A percentile compares a stretch with the other conserved stretches of the same genome.
Conservation (phyloP, 2,113 vertebrate genomes). For the Proteles cristata region DNA sequence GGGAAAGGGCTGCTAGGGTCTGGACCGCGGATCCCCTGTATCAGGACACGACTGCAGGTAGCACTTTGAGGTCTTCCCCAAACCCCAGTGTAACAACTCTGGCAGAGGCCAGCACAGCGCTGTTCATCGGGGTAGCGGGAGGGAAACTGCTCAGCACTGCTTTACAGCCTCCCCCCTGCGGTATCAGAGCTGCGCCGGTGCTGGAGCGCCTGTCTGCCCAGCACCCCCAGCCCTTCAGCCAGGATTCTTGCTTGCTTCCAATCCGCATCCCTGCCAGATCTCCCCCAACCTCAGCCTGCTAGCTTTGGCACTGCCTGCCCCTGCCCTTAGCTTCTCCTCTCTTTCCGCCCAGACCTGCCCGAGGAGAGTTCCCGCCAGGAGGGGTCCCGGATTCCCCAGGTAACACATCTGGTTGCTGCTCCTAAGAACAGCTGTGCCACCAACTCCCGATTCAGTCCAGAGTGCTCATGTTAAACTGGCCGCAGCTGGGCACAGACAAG, state of each 20-base stretch:
- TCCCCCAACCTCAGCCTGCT: conserved; percentile 55
- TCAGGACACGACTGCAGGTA: conserved; percentile 79
- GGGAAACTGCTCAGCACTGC: conserved; percentile 36
- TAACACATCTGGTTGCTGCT: conserved; percentile 78
- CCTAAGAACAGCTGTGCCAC: conserved; percentile 61
- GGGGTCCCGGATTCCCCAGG: conserved; percentile 77
- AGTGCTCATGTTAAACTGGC: background rate
- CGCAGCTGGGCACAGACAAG: background rate
- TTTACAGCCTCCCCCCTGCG: background rate
- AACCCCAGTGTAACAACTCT: background rate
- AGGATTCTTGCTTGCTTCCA: conserved; percentile 72
- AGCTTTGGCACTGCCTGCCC: conserved; percentile 69
- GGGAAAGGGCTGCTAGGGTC: conserved; percentile 76
- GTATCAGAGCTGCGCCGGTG: background rate
- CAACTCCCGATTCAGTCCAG: conserved; percentile 39
- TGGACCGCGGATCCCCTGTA: conserved; percentile 74
- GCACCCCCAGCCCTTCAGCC: background rate
- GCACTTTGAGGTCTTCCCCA: conserved; percentile 28
- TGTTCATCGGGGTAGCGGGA: conserved; percentile 25
- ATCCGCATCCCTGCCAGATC: conserved; percentile 52
- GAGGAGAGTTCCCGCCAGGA: conserved; percentile 73
- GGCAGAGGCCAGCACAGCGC: conserved; percentile 22
- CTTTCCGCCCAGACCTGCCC: conserved; percentile 78
- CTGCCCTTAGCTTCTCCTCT: conserved; percentile 57
- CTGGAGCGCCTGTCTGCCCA: background rate